Evolutionary conservation across 2,797 vertebrate genomes (phyloP).

Genomic region (Spinibarbus caldwelli): DNA sequence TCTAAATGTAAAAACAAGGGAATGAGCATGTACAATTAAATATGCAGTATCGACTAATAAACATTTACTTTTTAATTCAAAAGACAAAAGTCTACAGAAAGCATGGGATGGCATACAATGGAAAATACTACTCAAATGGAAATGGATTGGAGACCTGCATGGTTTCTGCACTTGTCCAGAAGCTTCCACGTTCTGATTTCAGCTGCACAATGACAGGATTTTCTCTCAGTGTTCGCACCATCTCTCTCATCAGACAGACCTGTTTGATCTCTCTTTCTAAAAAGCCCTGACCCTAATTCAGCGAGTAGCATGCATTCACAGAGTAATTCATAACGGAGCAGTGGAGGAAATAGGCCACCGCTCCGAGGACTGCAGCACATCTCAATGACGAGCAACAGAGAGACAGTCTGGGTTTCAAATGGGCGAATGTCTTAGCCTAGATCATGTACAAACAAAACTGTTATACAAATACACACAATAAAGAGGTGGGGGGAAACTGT

Average conservation of each 20-base stretch:
- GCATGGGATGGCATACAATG: background rate
- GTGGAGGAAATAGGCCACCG: conserved; percentile 64
- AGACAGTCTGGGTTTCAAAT: conserved; percentile 48
- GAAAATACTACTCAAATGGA: conserved; percentile 1
- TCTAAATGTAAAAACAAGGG: background rate
- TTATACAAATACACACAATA: conserved; percentile 27
- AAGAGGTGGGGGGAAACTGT: background rate
- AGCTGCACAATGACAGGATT: conserved; percentile 37
- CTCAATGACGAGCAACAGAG: conserved; percentile 47
- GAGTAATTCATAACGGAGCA: conserved; percentile 64
- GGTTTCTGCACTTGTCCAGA: conserved; percentile 5
- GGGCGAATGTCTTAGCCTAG: conserved; percentile 25
- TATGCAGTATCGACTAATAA: background rate
- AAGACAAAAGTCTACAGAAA: background rate
- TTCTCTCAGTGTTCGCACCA: conserved; percentile 36
- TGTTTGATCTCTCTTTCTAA: conserved; percentile 57
- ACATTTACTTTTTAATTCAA: background rate
- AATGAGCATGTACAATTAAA: background rate
- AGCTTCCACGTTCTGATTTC: conserved; percentile 27
- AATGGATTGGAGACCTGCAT: background rate
- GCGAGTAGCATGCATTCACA: conserved; percentile 64
- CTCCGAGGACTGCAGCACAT: conserved; percentile 64
- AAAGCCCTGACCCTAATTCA: conserved; percentile 67
- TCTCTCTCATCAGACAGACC: conserved; percentile 41
- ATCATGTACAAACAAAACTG: background rate